Conservation (phyloP, 2,888 invertebrate genomes). For the Temnothorax rugatulus region DNA sequence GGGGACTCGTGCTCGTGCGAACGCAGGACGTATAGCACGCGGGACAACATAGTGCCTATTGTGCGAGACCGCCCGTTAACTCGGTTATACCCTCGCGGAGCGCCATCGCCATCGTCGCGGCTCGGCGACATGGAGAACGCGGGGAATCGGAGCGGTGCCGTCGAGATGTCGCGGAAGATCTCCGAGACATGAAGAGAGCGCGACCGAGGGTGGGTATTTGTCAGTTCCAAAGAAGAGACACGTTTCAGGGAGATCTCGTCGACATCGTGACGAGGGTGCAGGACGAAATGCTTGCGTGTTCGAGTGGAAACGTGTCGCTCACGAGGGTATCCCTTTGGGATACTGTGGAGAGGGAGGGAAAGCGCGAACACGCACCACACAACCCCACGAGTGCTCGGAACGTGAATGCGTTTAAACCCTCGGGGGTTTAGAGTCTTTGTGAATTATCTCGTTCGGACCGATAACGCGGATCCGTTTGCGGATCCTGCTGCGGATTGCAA, state of each 20-base stretch:
- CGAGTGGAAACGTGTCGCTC: constrained; percentile 45
- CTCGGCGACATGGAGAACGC: constrained; percentile 73
- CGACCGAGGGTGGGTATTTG: constrained; percentile 79
- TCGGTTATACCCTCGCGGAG: constrained; percentile 55
- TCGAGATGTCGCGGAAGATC: constrained; percentile 79
- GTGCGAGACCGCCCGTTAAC: constrained; percentile 56
- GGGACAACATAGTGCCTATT: constrained; percentile 66
- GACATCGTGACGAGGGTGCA: not conserved
- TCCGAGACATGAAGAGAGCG: constrained; percentile 82
- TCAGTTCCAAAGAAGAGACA: constrained; percentile 8
- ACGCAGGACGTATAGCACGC: constrained; percentile 20
- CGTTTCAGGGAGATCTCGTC: constrained; percentile 12
- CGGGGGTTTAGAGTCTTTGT: not conserved
- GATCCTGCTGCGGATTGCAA: not conserved
- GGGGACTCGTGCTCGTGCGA: constrained; percentile 36
- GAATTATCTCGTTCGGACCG: not conserved
- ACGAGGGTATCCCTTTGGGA: constrained; percentile 25
- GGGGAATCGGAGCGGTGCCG: constrained; percentile 70
- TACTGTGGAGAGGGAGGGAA: not conserved
- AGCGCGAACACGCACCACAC: not conserved
- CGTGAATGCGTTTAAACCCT: not conserved
- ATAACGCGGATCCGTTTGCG: not conserved
- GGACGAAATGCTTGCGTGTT: not conserved
- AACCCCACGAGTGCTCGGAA: constrained; percentile 1
- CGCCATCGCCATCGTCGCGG: constrained; percentile 68